phyloP scores from a whole-genome alignment of 1,140 invertebrate genomes.

The Aradophagus sp. region DNA sequence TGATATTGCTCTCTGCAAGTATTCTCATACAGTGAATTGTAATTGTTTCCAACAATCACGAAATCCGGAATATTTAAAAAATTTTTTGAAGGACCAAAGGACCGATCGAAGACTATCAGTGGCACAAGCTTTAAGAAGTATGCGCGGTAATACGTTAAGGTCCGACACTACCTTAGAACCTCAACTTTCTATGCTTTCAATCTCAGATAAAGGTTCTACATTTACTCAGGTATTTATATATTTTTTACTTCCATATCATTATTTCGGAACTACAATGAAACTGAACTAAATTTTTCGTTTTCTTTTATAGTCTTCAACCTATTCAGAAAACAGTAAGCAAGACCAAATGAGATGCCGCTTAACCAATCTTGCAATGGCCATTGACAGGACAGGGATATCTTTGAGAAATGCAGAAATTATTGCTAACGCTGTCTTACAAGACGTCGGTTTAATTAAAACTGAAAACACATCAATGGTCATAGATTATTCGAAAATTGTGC shows the following conservation, averaged over 20 bases:
- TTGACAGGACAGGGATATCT: constrained; percentile 9
- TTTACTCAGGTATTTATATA: too few relatives aligned
- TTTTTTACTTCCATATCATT: too few relatives aligned
- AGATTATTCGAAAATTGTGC: constrained; percentile 9
- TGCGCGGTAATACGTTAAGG: too few relatives aligned
- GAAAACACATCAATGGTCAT: constrained; percentile 11
- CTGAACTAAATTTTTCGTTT: too few relatives aligned
- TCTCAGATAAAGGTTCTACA: too few relatives aligned
- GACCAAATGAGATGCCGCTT: constrained; percentile 6
- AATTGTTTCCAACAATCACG: background rate
- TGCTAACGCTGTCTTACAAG: constrained; percentile 8
- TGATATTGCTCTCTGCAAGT: constrained; percentile 8
- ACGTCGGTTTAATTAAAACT: constrained; percentile 2
- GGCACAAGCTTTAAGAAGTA: background rate
- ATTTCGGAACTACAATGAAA: too few relatives aligned
- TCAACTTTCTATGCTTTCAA: background rate
- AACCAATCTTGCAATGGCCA: constrained; percentile 5
- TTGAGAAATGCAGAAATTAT: constrained; percentile 6
- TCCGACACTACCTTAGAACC: too few relatives aligned
- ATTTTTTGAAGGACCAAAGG: constrained; percentile 4
- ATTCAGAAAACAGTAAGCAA: background rate
- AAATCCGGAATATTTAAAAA: background rate
- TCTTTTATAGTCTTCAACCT: too few relatives aligned
- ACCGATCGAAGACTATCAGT: background rate
- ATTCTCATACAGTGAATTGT: background rate